Conservation (phyloP, 2,888 invertebrate species). For the Hecatera dysodea region DNA sequence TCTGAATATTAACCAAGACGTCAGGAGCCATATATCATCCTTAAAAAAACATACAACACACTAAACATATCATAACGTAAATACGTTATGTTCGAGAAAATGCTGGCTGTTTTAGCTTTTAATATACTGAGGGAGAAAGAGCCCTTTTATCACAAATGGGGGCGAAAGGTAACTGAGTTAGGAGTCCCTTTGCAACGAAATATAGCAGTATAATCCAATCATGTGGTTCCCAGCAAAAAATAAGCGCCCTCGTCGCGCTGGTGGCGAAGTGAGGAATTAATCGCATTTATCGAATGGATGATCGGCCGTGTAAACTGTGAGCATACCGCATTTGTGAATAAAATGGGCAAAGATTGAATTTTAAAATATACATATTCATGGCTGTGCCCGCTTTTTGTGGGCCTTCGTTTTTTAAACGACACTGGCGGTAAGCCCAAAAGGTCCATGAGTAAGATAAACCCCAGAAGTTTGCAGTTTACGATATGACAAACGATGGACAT, state of each 20-base stretch:
- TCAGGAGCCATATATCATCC: background rate
- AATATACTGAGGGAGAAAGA: constrained; percentile 50
- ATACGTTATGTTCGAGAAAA: constrained; percentile 37
- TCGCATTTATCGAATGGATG: constrained; percentile 31
- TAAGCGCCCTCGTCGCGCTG: constrained; percentile 28
- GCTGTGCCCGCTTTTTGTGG: background rate
- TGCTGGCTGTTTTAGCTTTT: constrained; percentile 38
- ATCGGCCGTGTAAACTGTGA: constrained; percentile 8
- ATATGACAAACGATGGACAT: too few species aligned
- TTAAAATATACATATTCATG: background rate
- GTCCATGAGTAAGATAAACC: background rate
- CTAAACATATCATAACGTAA: constrained; percentile 29
- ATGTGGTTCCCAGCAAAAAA: constrained; percentile 52
- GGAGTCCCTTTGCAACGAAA: constrained; percentile 49
- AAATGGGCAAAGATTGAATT: background rate
- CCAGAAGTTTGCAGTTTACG: too few species aligned
- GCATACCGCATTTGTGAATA: constrained; percentile 9
- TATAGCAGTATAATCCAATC: constrained; percentile 57
- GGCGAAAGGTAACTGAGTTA: constrained; percentile 55
- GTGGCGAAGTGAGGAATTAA: constrained; percentile 37
- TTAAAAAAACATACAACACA: constrained; percentile 9
- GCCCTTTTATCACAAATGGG: constrained; percentile 47
- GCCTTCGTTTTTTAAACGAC: background rate
- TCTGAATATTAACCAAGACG: constrained; percentile 1
- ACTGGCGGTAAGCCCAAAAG: background rate